Percentiles rank a stretch among this genome's conserved stretches.
Evolutionary conservation across 2,797 vertebrate genomes (phyloP).

Genomic region (Chiloscyllium punctatum): DNA sequence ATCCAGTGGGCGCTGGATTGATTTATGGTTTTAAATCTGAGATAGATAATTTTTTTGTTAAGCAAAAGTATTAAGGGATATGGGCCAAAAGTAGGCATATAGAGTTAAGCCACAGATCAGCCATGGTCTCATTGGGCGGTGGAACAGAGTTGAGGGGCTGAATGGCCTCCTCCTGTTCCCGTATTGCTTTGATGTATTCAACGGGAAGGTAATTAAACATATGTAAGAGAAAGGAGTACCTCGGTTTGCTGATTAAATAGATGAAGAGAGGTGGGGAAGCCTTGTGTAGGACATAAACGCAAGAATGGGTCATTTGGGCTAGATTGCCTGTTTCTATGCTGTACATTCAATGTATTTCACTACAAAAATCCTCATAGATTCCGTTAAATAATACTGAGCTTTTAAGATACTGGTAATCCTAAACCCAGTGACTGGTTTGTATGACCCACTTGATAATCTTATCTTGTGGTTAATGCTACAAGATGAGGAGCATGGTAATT

Average conservation of each 20-base stretch:
- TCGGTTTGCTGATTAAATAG: too few species aligned
- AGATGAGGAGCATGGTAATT: too few species aligned
- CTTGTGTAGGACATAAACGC: neutral
- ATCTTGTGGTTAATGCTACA: neutral
- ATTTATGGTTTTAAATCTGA: too few species aligned
- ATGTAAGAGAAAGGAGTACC: neutral
- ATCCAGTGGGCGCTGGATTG: too few species aligned
- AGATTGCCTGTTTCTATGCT: neutral
- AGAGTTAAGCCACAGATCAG: too few species aligned
- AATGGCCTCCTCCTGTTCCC: too few species aligned
- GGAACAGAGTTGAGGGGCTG: too few species aligned
- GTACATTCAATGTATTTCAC: neutral
- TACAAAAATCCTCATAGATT: neutral
- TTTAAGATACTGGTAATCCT: neutral
- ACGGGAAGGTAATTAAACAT: neutral
- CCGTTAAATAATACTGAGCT: neutral
- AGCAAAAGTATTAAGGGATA: too few species aligned
- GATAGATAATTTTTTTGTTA: too few species aligned
- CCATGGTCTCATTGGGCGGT: too few species aligned
- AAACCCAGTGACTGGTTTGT: too few species aligned
- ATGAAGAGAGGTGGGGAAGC: neutral
- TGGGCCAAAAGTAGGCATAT: too few species aligned
- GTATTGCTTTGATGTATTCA: neutral
- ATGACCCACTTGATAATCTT: neutral
- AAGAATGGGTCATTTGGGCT: neutral